Base-by-base conservation (phyloP, 2,888 invertebrate genomes). In the Philopedon plagiatum region DNA sequence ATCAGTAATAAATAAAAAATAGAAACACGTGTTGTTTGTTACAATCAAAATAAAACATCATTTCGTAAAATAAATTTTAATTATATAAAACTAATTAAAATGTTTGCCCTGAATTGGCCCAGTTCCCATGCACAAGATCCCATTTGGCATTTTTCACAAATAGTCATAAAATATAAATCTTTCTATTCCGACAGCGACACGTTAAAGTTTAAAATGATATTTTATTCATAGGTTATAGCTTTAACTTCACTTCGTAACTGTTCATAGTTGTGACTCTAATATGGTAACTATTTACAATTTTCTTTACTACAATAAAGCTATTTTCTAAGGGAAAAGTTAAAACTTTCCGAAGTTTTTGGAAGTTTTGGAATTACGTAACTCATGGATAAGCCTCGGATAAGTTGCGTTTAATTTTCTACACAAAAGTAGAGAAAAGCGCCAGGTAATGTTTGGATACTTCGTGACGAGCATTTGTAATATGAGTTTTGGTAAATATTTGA, bases 221-320 rank as follows among this genome's bases (percentile, higher is more conserved):
- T 65, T 65, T 65, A 65, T 65, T 65, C 57, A 65, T 57, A 56
- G 29, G 23, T 57, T 32, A 57, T 61, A 60, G 62, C 37, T 51
- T 51, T 61, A 65, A 57, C 67, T 67, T 60, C 58, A 26, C 51
- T 67, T 19, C 19, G 39, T 34, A 46, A 60, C 67, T 60, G 37
- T 54, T 54, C 29, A 29, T 29, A 29, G 51, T 54, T 54, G 46
- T 23, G 51, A 54, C 51, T 54, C 51, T 68, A 62, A 68, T 49
- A 68, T 34, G 63, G 69, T 41, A 69, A 69, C 69, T 69, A 69
- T 69, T 69, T 69, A 69, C 68, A 69, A 63, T 69, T 69, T 69
- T 32, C 56, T 29, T n/a, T 69, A 29, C 21, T 19, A 69, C 63
- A 69, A 69, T 69, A 56, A 69, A 69, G 56, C 69, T 69, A 63